Evolutionary conservation across 2,888 invertebrate species (phyloP).

Genomic region (Chloromyia formosa): DNA sequence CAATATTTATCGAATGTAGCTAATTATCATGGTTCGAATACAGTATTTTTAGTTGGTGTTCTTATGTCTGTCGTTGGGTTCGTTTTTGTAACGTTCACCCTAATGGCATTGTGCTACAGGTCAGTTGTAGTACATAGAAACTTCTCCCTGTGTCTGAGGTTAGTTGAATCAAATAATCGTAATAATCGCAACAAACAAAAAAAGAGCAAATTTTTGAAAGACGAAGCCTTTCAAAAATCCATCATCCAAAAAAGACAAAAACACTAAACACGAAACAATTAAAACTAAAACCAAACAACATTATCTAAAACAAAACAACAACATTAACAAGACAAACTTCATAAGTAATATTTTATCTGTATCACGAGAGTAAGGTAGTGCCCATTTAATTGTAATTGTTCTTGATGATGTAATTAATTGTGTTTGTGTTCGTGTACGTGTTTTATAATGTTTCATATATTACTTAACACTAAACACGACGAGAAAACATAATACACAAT

Average conservation of each 20-base stretch:
- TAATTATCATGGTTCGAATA: conserved; percentile 97
- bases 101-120: conserved; percentile 99
- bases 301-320: conserved; percentile 47
- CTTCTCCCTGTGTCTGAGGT: conserved; percentile 98
- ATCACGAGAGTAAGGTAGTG: conserved; percentile 29
- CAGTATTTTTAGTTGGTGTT: conserved; percentile 96
- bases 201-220: conserved; percentile 53
- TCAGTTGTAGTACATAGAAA: conserved; percentile 99
- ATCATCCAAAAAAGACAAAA: conserved; percentile 37
- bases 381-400: conserved; percentile 12
- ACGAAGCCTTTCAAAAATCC: conserved; percentile 5
- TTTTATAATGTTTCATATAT: not conserved
- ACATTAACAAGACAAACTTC: conserved; percentile 52
- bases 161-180: conserved; percentile 87
- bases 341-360: not conserved
- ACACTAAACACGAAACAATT: conserved; percentile 4
- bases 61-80: conserved; percentile 99
- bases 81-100: conserved; percentile 98
- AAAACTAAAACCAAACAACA: conserved; percentile 45
- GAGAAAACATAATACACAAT: too few relatives aligned
- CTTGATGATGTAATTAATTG: too few relatives aligned
- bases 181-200: too few relatives aligned
- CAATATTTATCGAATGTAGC: conserved; percentile 64
- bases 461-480: too few relatives aligned
- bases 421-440: not conserved